Evolutionary conservation across 2,113 vertebrate genomes (phyloP), one percentile per base, ranked within the genome.

Genomic region (Sorex araneus): DNA sequence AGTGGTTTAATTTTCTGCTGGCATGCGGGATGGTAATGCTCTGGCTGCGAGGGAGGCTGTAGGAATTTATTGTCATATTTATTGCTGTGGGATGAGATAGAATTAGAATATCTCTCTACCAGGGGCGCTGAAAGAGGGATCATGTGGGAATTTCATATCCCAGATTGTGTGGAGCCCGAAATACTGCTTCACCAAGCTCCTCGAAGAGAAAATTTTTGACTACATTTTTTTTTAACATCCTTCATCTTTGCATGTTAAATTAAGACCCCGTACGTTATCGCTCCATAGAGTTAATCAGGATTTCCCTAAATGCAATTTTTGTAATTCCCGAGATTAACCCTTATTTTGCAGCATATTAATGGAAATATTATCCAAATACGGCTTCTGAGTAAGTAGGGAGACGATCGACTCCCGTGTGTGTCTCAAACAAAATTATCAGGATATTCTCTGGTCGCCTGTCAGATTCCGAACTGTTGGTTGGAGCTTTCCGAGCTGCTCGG

Each of bases 31-130:
- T 15, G 86, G 73, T 88, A 94, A 89, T 23, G 1, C 50, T 76
- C 19, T 13, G 32, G 32, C 54, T 90, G 1, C 47, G 76, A 75
- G 28, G 34, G 57, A 89, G 47, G 81, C 16, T 70, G 19, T 76
- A 80, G 87, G 43, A 82, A 89, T 69, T 74, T 91, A 28, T 77
- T 45, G 64, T 69, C 45, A 32, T 93, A 64, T 92, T 88, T 90
- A 77, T 79, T 63, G 43, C 15, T 91, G 78, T 76, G 60, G 36
- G 13, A 43, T 80, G 91, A 82, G 19, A 81, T 87, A 92, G 83
- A 94, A 84, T 90, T 23, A 73, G 19, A 90, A 5, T 90, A 23
- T 90, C 50, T 79, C 32, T 64, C 30, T 87, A 71, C 81, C 84
- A 90, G 11, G 78, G 11, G 11, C 84, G 13, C 77, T 45, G 64